Base-by-base conservation (phyloP, 2,888 invertebrate species). In the Mactromeris polynyma region DNA sequence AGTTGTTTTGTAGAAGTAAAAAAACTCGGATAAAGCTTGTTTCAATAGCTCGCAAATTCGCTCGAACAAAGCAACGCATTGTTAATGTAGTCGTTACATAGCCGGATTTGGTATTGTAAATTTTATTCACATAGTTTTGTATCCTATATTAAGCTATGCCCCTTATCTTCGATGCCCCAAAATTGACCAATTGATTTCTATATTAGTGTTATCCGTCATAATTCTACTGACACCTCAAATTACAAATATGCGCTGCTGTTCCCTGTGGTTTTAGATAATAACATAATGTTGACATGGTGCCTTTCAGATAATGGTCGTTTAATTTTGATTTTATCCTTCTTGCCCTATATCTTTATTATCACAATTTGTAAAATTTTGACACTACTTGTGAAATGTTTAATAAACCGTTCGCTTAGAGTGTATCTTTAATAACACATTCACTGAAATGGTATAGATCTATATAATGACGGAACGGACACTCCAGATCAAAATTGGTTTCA, bases 171-270 rank as follows among this genome's bases (percentile, higher is more conserved):
- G 51, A 83, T 83, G 85, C 79, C 82, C 90, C 69, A 69, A 90
- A 87, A 89, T 89, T 87, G 86, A 85, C 89, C 91, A 85, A 91
- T 91, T 89, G 89, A 87, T 87, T 85, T 80, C 79, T 77, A 89
- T 91, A 91, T 89, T 91, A 89, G 81, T 81, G 36, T 78, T 83
- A 89, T 91, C 89, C 83, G 73, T 87, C 83, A 79, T 89, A 91
- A 89, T 79, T 80, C 80, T 33, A 54, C 79, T 91, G 91, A 93
- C 93, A 93, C 93, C 89, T 79, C 40, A 85, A 83, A 81, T 90
- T 87, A 87, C 89, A 89, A 93, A 90, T 92, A 90, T 92, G 87
- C 89, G 85, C 89, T 86, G 86, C 46, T 77, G 36, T 83, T 89
- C 88, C 90, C 89, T 33, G 58, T 4, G 36, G 17, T 54, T 42